These are phyloP conservation scores for Semnopithecus entellus DNA, from an alignment of 2,113 vertebrate genomes.

Conservation along the genomic window DNA sequence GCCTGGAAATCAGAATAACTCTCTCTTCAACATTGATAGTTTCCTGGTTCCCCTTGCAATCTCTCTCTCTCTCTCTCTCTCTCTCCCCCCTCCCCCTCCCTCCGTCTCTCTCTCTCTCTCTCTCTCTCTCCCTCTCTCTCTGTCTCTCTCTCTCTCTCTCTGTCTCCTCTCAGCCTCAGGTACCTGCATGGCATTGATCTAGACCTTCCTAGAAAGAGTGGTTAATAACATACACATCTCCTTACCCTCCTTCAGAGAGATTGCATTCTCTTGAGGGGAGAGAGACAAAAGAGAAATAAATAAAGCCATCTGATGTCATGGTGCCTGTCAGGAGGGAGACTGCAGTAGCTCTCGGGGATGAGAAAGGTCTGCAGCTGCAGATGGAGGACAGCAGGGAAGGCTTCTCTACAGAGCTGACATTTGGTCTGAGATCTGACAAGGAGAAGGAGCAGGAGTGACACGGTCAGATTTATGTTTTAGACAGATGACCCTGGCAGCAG, in stretches of 20 bases:
- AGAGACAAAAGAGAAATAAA: neutral
- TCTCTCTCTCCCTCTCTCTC: too few relatives aligned
- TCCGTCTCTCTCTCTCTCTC: too few relatives aligned
- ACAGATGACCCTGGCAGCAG: constrained; percentile 18
- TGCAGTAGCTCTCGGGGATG: accelerated
- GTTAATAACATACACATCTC: neutral
- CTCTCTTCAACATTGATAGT: neutral
- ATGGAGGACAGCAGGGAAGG: neutral
- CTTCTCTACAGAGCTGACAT: neutral
- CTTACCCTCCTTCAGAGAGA: neutral
- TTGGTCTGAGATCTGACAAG: neutral
- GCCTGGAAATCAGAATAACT: neutral
- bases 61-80: too few relatives aligned
- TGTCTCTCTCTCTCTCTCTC: neutral
- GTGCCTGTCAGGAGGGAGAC: neutral
- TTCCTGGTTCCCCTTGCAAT: neutral
- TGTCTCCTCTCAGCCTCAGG: neutral
- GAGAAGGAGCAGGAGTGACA: neutral
- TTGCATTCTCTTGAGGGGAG: neutral
- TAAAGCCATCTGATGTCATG: too few relatives aligned
- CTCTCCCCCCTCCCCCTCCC: too few relatives aligned
- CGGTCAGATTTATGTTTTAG: constrained; percentile 13
- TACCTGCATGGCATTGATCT: too few relatives aligned
- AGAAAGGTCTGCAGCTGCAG: neutral
- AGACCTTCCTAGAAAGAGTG: neutral